Conservation (phyloP, 1,140 invertebrate genomes). For the Sitophilus oryzae region DNA sequence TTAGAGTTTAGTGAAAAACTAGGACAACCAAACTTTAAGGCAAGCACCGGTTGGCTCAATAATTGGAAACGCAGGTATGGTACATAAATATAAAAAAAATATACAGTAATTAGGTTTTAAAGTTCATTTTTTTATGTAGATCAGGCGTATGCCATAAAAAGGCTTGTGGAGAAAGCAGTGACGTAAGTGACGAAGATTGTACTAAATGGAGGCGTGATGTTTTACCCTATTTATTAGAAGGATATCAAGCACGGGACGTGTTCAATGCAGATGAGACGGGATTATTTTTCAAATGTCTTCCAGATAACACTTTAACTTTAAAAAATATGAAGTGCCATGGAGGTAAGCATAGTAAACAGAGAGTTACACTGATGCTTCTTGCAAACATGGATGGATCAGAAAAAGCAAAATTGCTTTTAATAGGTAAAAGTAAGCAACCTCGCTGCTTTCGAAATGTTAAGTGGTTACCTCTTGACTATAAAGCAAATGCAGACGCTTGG, state of each 20-base stretch:
- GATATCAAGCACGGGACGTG: constrained; percentile 29
- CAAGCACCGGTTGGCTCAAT: too few species aligned
- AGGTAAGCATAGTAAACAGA: constrained; percentile 44
- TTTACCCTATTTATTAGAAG: constrained; percentile 6
- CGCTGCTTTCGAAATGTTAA: constrained; percentile 6
- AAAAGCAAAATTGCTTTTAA: constrained; percentile 8
- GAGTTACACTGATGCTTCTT: constrained; percentile 43
- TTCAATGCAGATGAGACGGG: constrained; percentile 48
- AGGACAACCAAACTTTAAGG: constrained; percentile 2
- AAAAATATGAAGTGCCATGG: constrained; percentile 33
- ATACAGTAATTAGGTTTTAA: neutral
- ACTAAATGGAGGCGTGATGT: constrained; percentile 3
- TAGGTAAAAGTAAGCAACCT: constrained; percentile 21
- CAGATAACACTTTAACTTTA: constrained; percentile 38
- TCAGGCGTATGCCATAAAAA: constrained; percentile 7
- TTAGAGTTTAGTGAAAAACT: neutral
- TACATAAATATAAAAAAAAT: constrained; percentile 7
- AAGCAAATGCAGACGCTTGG: constrained; percentile 46
- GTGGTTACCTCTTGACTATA: constrained; percentile 41
- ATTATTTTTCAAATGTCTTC: constrained; percentile 44
- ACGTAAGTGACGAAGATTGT: neutral
- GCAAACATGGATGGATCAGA: constrained; percentile 13
- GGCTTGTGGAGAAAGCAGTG: too few species aligned
- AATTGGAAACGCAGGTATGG: too few species aligned
- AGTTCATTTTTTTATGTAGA: constrained; percentile 1